These are phyloP conservation scores for Macrotus californicus DNA, from an alignment of 2,113 vertebrate genomes.

Conservation along the genomic window DNA sequence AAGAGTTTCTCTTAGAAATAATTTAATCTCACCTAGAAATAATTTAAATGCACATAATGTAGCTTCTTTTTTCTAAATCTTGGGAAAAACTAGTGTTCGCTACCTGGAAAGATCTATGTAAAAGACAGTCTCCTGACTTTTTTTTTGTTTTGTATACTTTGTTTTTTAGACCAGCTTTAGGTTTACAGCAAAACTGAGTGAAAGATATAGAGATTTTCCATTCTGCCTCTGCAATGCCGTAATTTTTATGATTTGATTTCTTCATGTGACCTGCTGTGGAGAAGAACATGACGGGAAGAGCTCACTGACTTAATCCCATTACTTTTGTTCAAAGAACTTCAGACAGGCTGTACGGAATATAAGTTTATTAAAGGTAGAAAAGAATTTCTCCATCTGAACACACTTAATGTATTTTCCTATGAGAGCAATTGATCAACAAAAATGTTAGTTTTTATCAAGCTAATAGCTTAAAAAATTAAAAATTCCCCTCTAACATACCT, in stretches of 20 bases:
- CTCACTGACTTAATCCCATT: not conserved
- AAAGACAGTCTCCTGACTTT: not conserved
- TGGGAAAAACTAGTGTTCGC: not conserved
- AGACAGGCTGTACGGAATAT: not conserved
- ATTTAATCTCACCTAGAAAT: not conserved
- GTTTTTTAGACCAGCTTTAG: not conserved
- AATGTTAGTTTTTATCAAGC: not conserved
- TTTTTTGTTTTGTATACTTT: not conserved
- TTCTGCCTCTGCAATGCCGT: fast-evolving
- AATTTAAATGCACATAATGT: not conserved
- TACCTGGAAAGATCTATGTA: not conserved
- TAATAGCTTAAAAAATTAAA: not conserved
- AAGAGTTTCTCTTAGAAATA: not conserved
- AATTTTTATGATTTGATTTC: not conserved
- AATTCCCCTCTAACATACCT: not conserved
- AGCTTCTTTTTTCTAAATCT: not conserved
- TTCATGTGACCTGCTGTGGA: not conserved
- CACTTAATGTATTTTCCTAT: not conserved
- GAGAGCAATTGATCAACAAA: not conserved
- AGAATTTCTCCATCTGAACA: not conserved
- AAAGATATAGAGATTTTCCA: not conserved
- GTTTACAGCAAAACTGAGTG: not conserved
- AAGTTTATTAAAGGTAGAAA: not conserved
- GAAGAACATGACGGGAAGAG: not conserved
- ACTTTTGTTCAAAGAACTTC: not conserved